Percentiles rank a stretch among this genome's conserved stretches.
Evolutionary conservation across 2,888 invertebrate genomes (phyloP).

Genomic region (Leptothorax acervorum): DNA sequence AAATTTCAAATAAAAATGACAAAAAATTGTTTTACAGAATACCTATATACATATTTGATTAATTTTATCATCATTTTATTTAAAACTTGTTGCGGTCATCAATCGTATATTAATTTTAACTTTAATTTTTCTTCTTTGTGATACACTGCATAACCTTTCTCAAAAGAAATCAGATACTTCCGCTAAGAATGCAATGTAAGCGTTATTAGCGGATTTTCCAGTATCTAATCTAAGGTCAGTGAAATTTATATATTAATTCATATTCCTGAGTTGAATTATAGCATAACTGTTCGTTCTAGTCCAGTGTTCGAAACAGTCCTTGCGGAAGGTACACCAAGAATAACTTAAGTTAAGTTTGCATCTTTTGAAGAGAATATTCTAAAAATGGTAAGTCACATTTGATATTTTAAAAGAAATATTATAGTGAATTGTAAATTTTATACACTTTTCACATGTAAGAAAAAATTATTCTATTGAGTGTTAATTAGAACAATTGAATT

Average conservation of each 20-base stretch:
- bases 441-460: background rate
- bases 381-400: constrained; percentile 10
- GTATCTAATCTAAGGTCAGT: background rate
- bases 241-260: background rate
- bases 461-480: background rate
- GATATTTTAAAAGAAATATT: background rate
- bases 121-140: too few species aligned
- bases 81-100: background rate
- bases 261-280: background rate
- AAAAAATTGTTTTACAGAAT: too few species aligned
- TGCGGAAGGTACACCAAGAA: background rate
- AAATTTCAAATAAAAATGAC: too few species aligned
- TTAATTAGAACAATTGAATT: too few species aligned
- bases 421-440: background rate
- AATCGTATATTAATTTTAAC: background rate
- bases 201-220: background rate
- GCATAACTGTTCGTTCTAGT: background rate
- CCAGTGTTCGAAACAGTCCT: background rate
- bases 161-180: background rate
- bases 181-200: too few species aligned
- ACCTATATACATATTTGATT: too few species aligned
- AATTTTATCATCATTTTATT: background rate
- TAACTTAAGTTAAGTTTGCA: background rate
- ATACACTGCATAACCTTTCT: background rate
- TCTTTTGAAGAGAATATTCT: background rate